Conservation (phyloP, 2,113 vertebrate species). For the Crotalus helleri region DNA sequence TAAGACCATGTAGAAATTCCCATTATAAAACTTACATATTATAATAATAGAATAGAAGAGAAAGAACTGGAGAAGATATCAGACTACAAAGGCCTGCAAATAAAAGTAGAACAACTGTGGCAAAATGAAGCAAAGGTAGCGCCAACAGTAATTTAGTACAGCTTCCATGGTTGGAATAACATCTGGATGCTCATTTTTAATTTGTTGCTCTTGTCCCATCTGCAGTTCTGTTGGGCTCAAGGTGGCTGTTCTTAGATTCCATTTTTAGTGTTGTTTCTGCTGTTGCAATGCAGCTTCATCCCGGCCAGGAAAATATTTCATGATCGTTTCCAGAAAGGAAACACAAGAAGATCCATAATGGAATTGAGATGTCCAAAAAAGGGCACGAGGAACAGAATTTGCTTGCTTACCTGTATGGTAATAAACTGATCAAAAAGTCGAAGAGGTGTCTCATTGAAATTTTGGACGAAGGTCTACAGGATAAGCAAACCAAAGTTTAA, state of each 20-base stretch:
- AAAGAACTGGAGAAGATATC: background rate
- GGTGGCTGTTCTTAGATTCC: background rate
- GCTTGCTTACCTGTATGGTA: constrained; percentile 55
- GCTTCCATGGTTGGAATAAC: background rate
- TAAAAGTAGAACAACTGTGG: background rate
- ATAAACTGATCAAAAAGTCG: constrained; percentile 58
- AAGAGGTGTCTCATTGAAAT: constrained; percentile 54
- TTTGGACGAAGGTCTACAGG: constrained; percentile 63
- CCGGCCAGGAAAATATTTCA: background rate
- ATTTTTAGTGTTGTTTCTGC: background rate
- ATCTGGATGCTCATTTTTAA: background rate
- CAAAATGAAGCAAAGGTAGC: too few relatives aligned
- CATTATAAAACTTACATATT: background rate
- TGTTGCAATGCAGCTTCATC: background rate
- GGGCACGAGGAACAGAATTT: background rate
- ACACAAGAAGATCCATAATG: background rate
- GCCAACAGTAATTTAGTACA: background rate
- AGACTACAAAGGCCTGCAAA: background rate
- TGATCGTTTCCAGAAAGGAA: background rate
- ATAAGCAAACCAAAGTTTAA: background rate
- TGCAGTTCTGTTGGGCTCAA: background rate
- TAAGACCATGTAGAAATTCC: background rate
- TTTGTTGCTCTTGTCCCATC: background rate
- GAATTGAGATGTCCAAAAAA: background rate
- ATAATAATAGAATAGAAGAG: background rate